A percentile compares a stretch with the other conserved stretches of the same genome.
These are phyloP conservation scores for Scrobipalpa atriplicella DNA, from an alignment of 2,888 invertebrate species.

Conservation along the genomic window DNA sequence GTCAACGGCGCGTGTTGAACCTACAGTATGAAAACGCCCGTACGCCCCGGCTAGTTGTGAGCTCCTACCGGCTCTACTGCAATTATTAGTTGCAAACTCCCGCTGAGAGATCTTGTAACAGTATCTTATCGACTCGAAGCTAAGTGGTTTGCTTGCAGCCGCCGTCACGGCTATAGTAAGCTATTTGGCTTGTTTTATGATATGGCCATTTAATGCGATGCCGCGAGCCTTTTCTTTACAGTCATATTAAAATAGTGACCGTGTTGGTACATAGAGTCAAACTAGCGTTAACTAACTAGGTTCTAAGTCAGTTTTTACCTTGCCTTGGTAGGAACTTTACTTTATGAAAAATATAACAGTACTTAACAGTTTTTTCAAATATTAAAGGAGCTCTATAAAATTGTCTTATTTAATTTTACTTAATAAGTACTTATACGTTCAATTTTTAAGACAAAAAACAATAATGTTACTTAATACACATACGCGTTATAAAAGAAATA, in stretches of 20 bases:
- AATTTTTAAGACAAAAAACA: too few relatives aligned
- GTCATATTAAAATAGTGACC: neutral
- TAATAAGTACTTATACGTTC: too few relatives aligned
- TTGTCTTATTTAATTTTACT: too few relatives aligned
- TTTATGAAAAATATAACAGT: too few relatives aligned
- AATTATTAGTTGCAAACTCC: constrained; percentile 24
- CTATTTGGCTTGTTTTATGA: neutral
- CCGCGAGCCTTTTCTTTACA: neutral
- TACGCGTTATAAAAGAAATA: too few relatives aligned
- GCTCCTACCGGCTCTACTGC: constrained; percentile 13
- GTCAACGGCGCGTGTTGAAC: too few relatives aligned
- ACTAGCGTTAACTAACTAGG: too few relatives aligned
- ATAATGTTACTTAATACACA: too few relatives aligned
- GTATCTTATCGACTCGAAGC: constrained; percentile 1
- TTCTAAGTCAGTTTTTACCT: too few relatives aligned
- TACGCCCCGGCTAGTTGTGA: neutral
- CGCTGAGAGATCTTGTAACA: constrained; percentile 20
- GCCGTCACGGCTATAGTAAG: neutral
- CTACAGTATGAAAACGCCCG: neutral
- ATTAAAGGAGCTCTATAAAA: too few relatives aligned
- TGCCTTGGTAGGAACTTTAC: too few relatives aligned
- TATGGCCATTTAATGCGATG: neutral
- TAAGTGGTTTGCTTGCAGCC: constrained; percentile 18
- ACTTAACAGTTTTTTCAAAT: too few relatives aligned
- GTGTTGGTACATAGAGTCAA: neutral